Percentiles rank a stretch among this genome's conserved stretches.
Evolutionary conservation across 2,888 invertebrate species (phyloP).

Genomic region (Plagiodera versicolora): DNA sequence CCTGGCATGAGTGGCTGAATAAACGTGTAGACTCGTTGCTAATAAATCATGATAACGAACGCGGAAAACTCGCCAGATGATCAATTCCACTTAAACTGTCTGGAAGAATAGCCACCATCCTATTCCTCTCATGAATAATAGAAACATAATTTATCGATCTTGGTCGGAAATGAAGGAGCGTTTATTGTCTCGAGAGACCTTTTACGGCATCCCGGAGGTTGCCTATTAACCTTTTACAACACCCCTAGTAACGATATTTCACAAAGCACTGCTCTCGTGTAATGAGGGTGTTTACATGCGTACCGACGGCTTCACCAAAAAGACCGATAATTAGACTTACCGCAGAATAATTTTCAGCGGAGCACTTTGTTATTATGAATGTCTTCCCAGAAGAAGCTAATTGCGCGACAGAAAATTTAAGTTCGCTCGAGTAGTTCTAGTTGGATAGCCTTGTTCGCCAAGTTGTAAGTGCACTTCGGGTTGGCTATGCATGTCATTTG

Average conservation of each 20-base stretch:
- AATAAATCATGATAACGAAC: not conserved
- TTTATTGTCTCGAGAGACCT: constrained; percentile 42
- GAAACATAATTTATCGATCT: constrained; percentile 36
- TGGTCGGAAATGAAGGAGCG: constrained; percentile 40
- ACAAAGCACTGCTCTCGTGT: constrained; percentile 42
- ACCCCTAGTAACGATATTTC: constrained; percentile 45
- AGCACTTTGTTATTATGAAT: constrained; percentile 26
- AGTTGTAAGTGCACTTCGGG: not conserved
- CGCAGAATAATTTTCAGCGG: constrained; percentile 27
- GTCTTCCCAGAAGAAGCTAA: constrained; percentile 20
- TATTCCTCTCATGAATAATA: constrained; percentile 21
- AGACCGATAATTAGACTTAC: constrained; percentile 45
- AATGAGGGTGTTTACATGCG: constrained; percentile 54
- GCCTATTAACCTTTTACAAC: constrained; percentile 49
- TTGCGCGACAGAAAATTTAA: constrained; percentile 18
- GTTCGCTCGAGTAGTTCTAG: constrained; percentile 10
- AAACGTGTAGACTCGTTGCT: not conserved
- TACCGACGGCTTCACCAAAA: constrained; percentile 43
- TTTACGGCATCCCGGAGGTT: constrained; percentile 44
- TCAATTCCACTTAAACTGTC: not conserved
- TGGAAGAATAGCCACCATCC: not conserved
- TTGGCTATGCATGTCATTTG: not conserved
- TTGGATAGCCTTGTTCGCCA: not conserved
- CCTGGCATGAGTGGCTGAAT: too few relatives aligned
- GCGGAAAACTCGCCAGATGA: not conserved